Evolutionary conservation across 2,888 invertebrate species (phyloP), one percentile per base, ranked within the genome.

Genomic region (Drosophila bunnanda): DNA sequence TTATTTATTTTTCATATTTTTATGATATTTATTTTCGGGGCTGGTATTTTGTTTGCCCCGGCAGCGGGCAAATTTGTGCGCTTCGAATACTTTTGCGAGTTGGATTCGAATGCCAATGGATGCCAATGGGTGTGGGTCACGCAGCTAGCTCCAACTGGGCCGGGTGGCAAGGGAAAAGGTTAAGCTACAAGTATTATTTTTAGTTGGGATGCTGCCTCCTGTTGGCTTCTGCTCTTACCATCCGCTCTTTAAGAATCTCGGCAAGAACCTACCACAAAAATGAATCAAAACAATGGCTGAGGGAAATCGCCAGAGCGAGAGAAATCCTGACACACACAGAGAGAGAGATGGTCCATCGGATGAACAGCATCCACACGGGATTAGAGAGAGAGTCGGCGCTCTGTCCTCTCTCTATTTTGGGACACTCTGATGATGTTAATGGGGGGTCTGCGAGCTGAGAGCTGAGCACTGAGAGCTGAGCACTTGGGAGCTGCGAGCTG

Each of bases 181-280:
- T 66, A 67, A 48, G 66, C 55, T 67, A 67, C 55, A 55, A 67
- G 65, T 65, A 65, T 66, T 67, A 53, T 67, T 43, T 68, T 68
- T 57, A 68, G 68, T 68, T 56, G 57, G 68, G 28, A 13, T 48
- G 69, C 39, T 59, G 66, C 43, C 48, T 44, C 30, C 22, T 53
- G 30, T 25, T 25, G 25, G 25, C 25, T 25, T 34, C 82, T 82
- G 28, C 46, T 46, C 80, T 82, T 82, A 71, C 76, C 55, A 65
- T 67, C 65, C 64, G 75, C 86, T 82, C 83, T 82, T 86, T 66
- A 58, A 17, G 62, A 82, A 81, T 75, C 83, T 64, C 64, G 41
- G 75, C 76, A 71, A 83, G 81, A 81, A 81, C 83, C 84, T 84
- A 84, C 87, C 84, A 87, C 84, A 87, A 84, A 87, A 80, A 79